phyloP scores from a whole-genome alignment of 1,140 invertebrate species.

The Plutomurus gul region DNA sequence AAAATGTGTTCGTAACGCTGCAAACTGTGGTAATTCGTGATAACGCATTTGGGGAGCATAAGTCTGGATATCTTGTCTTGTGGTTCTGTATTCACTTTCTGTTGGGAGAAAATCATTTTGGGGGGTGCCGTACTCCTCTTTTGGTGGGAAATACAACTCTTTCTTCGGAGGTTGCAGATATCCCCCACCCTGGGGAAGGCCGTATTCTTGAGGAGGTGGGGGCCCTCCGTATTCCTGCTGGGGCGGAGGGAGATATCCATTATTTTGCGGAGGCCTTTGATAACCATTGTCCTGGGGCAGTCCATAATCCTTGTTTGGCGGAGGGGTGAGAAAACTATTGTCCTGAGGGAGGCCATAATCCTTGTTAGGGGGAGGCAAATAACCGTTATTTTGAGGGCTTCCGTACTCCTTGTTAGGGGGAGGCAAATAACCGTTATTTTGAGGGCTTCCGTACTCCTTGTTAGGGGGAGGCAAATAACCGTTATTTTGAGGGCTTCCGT shows the following conservation, averaged over 20 bases:
- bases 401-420: neutral
- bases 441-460: neutral
- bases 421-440: neutral
- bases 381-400: neutral
- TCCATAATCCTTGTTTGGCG: conserved; percentile 13
- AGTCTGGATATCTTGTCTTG: neutral
- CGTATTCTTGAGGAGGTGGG: neutral
- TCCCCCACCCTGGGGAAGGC: neutral
- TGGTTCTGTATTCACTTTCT: neutral
- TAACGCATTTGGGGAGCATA: neutral
- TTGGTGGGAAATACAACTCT: neutral
- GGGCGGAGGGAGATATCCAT: neutral
- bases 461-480: neutral
- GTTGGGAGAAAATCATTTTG: neutral
- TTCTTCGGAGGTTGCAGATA: too few relatives aligned
- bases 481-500: neutral
- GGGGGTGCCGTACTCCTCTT: neutral
- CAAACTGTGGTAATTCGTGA: neutral
- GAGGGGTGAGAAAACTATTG: neutral
- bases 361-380: neutral
- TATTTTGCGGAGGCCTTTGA: neutral
- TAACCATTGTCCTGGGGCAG: neutral
- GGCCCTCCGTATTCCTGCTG: neutral
- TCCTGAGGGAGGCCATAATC: neutral
- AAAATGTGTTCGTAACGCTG: neutral